Percentiles rank a stretch among this genome's conserved stretches.
These are phyloP conservation scores for Axinella damicornis DNA, from an alignment of 37 sponge, comb jelly and placozoan genomes.

Conservation along the genomic window DNA sequence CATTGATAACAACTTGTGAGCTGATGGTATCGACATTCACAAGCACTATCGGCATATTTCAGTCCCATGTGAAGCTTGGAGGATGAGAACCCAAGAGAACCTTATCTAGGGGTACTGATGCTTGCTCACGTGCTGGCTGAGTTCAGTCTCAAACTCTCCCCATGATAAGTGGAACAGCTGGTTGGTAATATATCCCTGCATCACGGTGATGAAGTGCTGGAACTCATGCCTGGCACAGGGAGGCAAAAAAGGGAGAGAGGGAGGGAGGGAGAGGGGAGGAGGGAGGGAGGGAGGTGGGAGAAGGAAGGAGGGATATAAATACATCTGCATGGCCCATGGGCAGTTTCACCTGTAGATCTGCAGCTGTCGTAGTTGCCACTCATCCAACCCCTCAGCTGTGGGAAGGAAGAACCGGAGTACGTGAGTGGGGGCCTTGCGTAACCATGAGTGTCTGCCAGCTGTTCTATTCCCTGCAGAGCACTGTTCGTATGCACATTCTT, in stretches of 20 bases:
- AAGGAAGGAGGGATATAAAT: no score
- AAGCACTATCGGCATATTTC: no score
- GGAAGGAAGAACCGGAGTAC: neutral
- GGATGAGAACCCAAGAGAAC: neutral
- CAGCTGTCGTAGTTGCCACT: slow-evolving; percentile 29
- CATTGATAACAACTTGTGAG: no score
- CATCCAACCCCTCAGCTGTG: neutral
- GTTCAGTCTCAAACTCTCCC: slow-evolving; percentile 72
- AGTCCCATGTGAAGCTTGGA: neutral
- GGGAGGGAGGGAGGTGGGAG: no score
- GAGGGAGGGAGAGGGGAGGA: no score
- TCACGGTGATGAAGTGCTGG: slow-evolving; percentile 85
- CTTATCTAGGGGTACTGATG: neutral
- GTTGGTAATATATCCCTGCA: slow-evolving; percentile 84
- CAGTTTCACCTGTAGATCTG: slow-evolving; percentile 11
- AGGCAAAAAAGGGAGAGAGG: no score
- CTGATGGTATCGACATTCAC: no score
- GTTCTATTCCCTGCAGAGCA: no score
- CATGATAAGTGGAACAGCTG: slow-evolving; percentile 84
- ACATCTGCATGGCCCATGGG: no score
- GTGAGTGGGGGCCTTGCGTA: neutral
- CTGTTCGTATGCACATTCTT: neutral
- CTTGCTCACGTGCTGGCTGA: slow-evolving; percentile 31
- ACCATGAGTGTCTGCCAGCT: no score
- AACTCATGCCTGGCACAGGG: slow-evolving; percentile 74